Evolutionary conservation across 2,113 vertebrate species (phyloP).

Genomic region (Coturnix japonica): DNA sequence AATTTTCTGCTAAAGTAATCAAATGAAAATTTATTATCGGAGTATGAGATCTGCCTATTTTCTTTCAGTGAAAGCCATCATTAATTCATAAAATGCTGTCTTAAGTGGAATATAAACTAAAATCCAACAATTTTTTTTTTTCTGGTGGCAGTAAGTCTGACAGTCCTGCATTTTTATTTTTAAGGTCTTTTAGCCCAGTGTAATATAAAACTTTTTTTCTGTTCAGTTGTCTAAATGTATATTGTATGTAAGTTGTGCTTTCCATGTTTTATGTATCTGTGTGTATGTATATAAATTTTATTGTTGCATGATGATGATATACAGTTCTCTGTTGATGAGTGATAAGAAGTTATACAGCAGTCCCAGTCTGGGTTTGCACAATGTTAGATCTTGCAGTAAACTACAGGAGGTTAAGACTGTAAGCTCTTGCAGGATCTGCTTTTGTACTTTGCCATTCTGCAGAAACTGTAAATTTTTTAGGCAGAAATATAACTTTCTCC

Average conservation of each 20-base stretch:
- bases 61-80: slow-evolving; percentile 12
- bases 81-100: slow-evolving; percentile 43
- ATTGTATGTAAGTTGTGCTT: neutral
- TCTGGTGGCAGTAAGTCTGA: neutral
- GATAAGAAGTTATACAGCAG: neutral
- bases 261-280: neutral
- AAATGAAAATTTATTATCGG: slow-evolving; percentile 36
- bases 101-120: slow-evolving; percentile 18
- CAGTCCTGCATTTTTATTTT: neutral
- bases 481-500: neutral
- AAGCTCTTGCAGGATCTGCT: fast-evolving
- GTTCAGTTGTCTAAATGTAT: neutral
- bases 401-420: neutral
- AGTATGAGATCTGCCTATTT: slow-evolving; percentile 18
- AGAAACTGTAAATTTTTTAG: neutral
- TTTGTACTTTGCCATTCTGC: neutral
- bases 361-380: neutral
- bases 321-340: neutral
- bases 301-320: neutral
- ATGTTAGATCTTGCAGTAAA: neutral
- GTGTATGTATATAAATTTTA: neutral
- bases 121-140: neutral
- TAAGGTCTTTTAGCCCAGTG: neutral
- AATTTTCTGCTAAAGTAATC: slow-evolving; percentile 45
- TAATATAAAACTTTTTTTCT: neutral